Base-by-base conservation (phyloP, 2,888 invertebrate species). In the Eupithecia exiguata region DNA sequence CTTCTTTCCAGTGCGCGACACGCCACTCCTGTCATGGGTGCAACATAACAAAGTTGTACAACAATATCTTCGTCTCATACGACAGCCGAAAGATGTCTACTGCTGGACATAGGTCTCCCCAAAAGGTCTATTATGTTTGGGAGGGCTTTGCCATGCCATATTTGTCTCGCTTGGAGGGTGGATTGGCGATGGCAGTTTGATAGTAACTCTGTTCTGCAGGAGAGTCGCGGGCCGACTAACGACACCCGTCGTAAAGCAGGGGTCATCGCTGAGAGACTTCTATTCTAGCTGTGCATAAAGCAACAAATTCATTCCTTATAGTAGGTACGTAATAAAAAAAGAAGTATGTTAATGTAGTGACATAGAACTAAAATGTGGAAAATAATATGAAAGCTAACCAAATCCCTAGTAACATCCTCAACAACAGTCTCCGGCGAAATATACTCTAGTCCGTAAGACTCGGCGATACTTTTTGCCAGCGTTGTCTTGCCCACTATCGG, bases 401-500 rank as follows among this genome's bases (percentile, higher is more conserved):
- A 90, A 80, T 95, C 93, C 21, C 95, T 87, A 36, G 95, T 82
- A 14, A 94, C 91, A 79, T 96, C 95, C 74, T 95, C 88, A 70
- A 95, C 94, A 76, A 96, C 90, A 0, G 93, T 94, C 76, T 95
- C 93, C 3, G 95, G 93, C 3, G 95, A 94, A 66, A 96, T 85
- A 80, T 96, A 96, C 65, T 92, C 79, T 1, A 96, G 87, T 6
- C 95, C 95, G 81, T 96, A 96, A 71, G 93, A 88, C 74, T 95
- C 91, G 69, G 95, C 94, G 69, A 96, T 90, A 76, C 89, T 90
- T 79, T 94, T 95, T 0, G 96, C 95, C 72, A 96, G 80, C 30
- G 89, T 91, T 0, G 96, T 96, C 88, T 96, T 96, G 35, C 96
- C 96, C 16, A 95, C 93, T 10, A 95, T 95, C 5, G 96, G 96